These are phyloP conservation scores for Halictus rubicundus DNA, from an alignment of 1,140 invertebrate species.

Conservation along the genomic window DNA sequence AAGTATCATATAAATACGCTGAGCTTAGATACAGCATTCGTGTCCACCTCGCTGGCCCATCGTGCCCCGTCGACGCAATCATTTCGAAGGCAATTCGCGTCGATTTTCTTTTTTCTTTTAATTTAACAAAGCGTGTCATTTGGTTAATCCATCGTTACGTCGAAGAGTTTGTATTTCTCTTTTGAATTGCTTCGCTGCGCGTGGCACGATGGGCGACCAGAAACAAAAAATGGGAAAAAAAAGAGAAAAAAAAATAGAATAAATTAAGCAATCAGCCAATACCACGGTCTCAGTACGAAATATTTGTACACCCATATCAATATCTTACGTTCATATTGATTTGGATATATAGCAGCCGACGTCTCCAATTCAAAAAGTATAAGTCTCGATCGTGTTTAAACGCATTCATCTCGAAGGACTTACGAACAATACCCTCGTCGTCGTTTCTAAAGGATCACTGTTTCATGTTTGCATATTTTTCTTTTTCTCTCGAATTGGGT, in stretches of 20 bases:
- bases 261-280: slow-evolving; percentile 81
- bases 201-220: slow-evolving; percentile 62
- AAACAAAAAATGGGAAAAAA: slow-evolving; percentile 62
- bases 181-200: neutral
- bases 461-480: slow-evolving; percentile 5
- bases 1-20: slow-evolving; percentile 79
- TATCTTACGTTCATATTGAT: slow-evolving; percentile 79
- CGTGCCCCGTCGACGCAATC: slow-evolving; percentile 42
- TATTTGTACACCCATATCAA: slow-evolving; percentile 79
- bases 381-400: slow-evolving; percentile 36
- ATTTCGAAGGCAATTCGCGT: neutral
- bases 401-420: slow-evolving; percentile 42
- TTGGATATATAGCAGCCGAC: slow-evolving; percentile 77
- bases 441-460: slow-evolving; percentile 41
- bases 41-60: slow-evolving; percentile 74
- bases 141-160: too few species aligned
- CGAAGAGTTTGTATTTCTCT: neutral
- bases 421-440: slow-evolving; percentile 37
- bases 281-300: slow-evolving; percentile 80
- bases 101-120: too few species aligned
- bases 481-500: neutral
- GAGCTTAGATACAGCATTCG: slow-evolving; percentile 81
- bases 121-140: too few species aligned
- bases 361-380: slow-evolving; percentile 78
- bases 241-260: slow-evolving; percentile 70